These are phyloP conservation scores for Patella caerulea DNA, from an alignment of 2,888 invertebrate species.

Conservation along the genomic window DNA sequence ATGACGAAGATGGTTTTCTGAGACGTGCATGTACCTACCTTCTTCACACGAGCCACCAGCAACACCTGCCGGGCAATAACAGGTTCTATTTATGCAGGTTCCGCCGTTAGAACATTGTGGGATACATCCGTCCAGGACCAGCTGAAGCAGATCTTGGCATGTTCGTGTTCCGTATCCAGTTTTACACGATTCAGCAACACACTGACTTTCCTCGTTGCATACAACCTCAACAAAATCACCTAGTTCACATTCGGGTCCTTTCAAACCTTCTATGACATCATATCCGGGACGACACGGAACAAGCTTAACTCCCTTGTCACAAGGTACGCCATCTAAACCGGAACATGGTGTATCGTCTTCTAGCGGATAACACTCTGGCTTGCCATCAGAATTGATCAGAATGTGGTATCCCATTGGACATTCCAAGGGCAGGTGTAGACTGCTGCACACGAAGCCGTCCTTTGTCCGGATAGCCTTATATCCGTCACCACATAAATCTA, in stretches of 20 bases:
- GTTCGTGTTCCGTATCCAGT: slow-evolving; percentile 20
- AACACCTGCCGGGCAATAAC: slow-evolving; percentile 50
- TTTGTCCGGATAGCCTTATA: slow-evolving; percentile 29
- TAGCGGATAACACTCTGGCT: slow-evolving; percentile 6
- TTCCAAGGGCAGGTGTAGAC: slow-evolving; percentile 23
- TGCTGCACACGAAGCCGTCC: slow-evolving; percentile 32
- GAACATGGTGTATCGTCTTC: neutral
- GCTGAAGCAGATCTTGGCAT: slow-evolving; percentile 36
- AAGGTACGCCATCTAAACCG: neutral
- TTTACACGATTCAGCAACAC: slow-evolving; percentile 2
- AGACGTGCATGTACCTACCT: slow-evolving; percentile 33
- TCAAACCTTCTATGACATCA: neutral
- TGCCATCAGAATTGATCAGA: neutral
- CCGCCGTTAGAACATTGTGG: slow-evolving; percentile 57
- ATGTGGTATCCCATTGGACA: slow-evolving; percentile 37
- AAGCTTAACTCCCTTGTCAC: neutral
- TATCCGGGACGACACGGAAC: slow-evolving; percentile 19
- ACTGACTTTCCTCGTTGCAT: neutral
- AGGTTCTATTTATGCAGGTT: slow-evolving; percentile 44
- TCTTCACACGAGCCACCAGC: slow-evolving; percentile 47
- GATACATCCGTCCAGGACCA: slow-evolving; percentile 42
- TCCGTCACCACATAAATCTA: slow-evolving; percentile 37
- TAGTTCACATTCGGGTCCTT: slow-evolving; percentile 12
- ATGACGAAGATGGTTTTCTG: too few relatives aligned
- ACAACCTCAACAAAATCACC: slow-evolving; percentile 20